Evolutionary conservation across 2,113 vertebrate species (phyloP), one percentile per base, ranked within the genome.

Genomic region (Hemichromis elongatus): DNA sequence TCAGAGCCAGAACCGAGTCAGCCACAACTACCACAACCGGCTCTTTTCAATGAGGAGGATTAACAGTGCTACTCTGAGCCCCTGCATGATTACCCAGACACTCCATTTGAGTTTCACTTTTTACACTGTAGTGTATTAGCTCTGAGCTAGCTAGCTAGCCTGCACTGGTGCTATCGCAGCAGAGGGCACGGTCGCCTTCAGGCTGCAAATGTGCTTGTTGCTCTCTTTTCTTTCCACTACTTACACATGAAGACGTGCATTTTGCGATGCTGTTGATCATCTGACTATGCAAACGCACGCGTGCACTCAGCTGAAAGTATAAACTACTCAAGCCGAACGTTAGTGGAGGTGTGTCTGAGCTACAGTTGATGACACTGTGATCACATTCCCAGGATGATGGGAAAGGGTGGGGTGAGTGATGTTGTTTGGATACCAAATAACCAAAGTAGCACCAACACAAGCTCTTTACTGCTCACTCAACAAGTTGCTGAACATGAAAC

Each of bases 291-390:
- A 40, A 47, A 73, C 63, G 9, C n/a, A 68, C 19, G 6, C 18
- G 42, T 5, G 24, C 68, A 47, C 0, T 0, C 14, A 30, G 0
- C 4, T 3, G 68, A 19, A 11, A 19, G 42, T 28, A 24, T 50
- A 24, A 70, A 0, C 2, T 1, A 42, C 19, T 26, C 37, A 4
- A 68, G 7, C 35, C 0, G 3, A 45, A 10, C n/a, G 12, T 68
- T 24, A 28, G 40, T 19, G n/a, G 21, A 70, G 40, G 66, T 4
- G 40, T 6, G 42, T 24, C 24, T 3, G 24, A 5, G 42, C 16
- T 6, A 19, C 24, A 12, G 42, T 1, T 30, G 24, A 16, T 30
- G 42, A 2, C 12, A 0, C 0, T 47, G 40, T n/a, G 24, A 50
- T 75, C 40, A 45, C 42, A 0, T 50, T 75, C 68, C 24, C 16